phyloP scores from a whole-genome alignment of 1,140 invertebrate species.

The Diploscapter pachys region DNA sequence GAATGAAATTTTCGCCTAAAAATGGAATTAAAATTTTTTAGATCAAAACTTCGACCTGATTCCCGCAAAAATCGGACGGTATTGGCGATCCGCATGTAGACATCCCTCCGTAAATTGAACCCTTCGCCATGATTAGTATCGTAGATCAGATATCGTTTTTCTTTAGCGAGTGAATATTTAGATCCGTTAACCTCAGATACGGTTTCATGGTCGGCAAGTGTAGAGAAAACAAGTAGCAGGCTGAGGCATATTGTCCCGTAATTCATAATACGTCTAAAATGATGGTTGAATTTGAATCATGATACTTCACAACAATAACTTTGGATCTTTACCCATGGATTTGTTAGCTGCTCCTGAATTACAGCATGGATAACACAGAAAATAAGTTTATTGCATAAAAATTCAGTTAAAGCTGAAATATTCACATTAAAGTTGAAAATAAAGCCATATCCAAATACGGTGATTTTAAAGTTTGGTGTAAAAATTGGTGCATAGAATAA shows the following conservation, averaged over 20 bases:
- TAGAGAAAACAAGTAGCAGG: not conserved
- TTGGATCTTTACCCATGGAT: not conserved
- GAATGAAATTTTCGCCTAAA: constrained; percentile 61
- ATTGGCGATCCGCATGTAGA: constrained; percentile 84
- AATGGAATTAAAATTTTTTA: not conserved
- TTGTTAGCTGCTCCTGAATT: not conserved
- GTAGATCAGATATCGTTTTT: constrained; percentile 69
- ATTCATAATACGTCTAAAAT: not conserved
- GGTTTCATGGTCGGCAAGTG: not conserved
- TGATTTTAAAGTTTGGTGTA: too few species aligned
- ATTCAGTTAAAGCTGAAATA: not conserved
- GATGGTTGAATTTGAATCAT: not conserved
- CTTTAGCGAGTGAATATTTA: constrained; percentile 16
- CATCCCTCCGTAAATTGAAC: constrained; percentile 91
- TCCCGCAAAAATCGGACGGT: constrained; percentile 70
- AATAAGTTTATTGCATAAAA: not conserved
- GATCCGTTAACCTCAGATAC: constrained; percentile 23
- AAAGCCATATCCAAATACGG: not conserved
- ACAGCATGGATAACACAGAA: not conserved
- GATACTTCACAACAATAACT: too few species aligned
- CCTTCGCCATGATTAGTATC: constrained; percentile 87
- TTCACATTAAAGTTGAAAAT: not conserved
- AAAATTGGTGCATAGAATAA: too few species aligned
- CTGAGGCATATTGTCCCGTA: constrained; percentile 9
- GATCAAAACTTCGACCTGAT: constrained; percentile 58